Evolutionary conservation across 2,113 vertebrate genomes (phyloP).

Genomic region (Oenanthe oenanthe): DNA sequence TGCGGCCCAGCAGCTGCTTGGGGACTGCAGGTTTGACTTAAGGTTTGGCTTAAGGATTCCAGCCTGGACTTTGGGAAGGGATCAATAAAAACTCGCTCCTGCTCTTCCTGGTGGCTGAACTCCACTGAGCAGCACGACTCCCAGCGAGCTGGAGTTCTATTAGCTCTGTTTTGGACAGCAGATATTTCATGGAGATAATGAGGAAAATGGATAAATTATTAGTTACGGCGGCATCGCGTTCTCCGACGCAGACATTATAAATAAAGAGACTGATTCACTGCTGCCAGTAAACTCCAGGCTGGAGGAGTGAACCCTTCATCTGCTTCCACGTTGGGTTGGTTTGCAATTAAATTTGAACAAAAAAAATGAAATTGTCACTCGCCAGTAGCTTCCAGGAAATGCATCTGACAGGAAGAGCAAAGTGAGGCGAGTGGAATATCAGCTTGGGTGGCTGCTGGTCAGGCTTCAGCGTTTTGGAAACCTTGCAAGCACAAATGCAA

Average conservation of each 20-base stretch:
- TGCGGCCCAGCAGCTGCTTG: conserved; percentile 61
- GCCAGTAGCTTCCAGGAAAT: conserved; percentile 6
- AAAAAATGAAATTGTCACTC: background rate
- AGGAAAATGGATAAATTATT: conserved; percentile 55
- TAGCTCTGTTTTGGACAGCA: conserved; percentile 37
- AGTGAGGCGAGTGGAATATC: background rate
- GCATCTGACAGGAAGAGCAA: background rate
- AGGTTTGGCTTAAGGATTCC: conserved; percentile 36
- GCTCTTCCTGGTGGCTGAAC: background rate
- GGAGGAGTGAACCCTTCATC: background rate
- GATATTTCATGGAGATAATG: conserved; percentile 46
- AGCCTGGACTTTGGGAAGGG: background rate
- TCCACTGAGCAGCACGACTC: background rate
- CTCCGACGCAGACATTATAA: background rate
- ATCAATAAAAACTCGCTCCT: background rate
- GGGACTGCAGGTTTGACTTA: background rate
- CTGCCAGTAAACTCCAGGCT: background rate
- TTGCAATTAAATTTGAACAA: background rate
- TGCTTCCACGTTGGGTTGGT: background rate
- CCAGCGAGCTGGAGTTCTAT: background rate
- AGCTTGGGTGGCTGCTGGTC: background rate
- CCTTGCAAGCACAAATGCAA: background rate
- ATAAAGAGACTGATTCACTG: background rate
- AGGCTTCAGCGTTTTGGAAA: background rate
- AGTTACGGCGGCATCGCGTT: background rate